Evolutionary conservation across 1,140 invertebrate species (phyloP), one percentile per base, ranked within the genome.

Genomic region (Drosophila kanapiae): DNA sequence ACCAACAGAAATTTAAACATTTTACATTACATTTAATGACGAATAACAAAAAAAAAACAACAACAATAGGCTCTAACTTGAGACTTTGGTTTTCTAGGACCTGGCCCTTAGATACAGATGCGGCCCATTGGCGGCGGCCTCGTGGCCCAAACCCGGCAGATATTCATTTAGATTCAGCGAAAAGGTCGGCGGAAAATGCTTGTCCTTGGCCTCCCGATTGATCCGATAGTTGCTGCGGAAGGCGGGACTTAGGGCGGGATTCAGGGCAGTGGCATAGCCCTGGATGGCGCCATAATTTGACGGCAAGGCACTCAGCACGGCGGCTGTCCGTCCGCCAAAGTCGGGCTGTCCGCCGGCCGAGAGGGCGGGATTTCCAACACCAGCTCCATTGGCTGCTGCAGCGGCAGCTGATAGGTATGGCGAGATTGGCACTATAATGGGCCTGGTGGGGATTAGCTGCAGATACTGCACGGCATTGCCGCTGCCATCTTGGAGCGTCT

Each of bases 391-490:
- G 16, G 64, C 40, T 1, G 51, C 47, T 0, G 51, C 54, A 2
- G 64, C 65, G 6, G 70, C 69, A 0, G 75, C 74, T 3, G 75
- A 49, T 3, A 90, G 58, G 37, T 80, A 92, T 0, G 92, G 86
- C 56, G 88, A 91, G 13, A 93, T 92, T 18, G 92, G 92, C 60
- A 93, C 92, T 31, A 93, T 93, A 16, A 93, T 82, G 14, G 92
- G 92, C 4, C 92, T 80, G 0, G 92, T 93, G 35, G 92, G 92
- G 38, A 93, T 92, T 11, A 93, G 54, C 54, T 93, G 92, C 6
- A 93, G 56, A 51, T 93, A 93, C 53, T 93, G 92, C 4, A 93
- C 80, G 0, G 75, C 68, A 8, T 54, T 69, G 4, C 85, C 90
- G 0, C 75, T 75, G 42, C 82, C 83, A 48, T 92, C 84, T 11